Evolutionary conservation across 2,888 invertebrate genomes (phyloP).

Genomic region (Tetragonisca angustula): DNA sequence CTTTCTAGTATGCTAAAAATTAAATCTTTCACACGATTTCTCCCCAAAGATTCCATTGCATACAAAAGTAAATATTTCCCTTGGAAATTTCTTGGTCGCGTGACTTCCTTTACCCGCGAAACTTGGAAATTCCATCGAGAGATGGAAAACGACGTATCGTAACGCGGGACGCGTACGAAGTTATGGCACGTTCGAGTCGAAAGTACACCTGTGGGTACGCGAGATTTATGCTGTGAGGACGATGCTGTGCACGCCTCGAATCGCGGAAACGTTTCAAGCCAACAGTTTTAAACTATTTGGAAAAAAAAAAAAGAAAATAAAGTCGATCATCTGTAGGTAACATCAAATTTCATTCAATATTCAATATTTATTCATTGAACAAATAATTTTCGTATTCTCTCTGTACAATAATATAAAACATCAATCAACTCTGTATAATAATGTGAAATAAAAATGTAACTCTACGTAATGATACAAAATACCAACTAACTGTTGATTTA

Average conservation of each 20-base stretch:
- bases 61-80: not conserved
- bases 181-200: not conserved
- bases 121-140: slow-evolving; percentile 10
- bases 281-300: no score
- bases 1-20: not conserved
- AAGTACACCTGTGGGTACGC: not conserved
- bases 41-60: not conserved
- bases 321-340: no score
- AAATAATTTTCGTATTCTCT: no score
- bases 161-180: not conserved
- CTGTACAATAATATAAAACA: no score
- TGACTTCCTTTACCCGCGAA: not conserved
- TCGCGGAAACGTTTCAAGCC: no score
- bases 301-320: no score
- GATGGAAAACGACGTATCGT: not conserved
- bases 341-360: no score
- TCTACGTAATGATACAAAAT: no score
- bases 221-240: not conserved
- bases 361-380: no score
- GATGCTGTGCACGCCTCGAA: not conserved
- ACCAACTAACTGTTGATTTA: no score
- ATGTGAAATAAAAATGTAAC: no score
- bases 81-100: not conserved
- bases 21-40: not conserved
- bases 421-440: no score